Percentiles rank a stretch among this genome's conserved stretches.
Evolutionary conservation across 2,113 vertebrate species (phyloP).

Genomic region (Megaleporinus macrocephalus): DNA sequence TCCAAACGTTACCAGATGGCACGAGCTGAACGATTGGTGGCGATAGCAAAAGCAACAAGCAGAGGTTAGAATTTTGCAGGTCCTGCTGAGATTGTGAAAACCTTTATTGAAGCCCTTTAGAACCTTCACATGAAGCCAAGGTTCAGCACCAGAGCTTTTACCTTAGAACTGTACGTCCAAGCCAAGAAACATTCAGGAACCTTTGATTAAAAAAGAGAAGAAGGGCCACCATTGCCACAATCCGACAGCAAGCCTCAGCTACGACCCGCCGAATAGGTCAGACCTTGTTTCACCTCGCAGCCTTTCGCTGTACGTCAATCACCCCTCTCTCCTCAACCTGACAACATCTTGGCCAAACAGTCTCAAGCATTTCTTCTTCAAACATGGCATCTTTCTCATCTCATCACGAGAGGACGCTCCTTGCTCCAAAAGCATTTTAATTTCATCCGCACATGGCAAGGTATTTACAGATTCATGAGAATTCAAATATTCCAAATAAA

Average conservation of each 20-base stretch:
- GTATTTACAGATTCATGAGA: constrained; percentile 80
- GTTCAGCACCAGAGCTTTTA: neutral
- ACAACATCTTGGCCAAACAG: constrained; percentile 45
- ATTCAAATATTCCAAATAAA: constrained; percentile 82
- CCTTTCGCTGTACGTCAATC: constrained; percentile 13
- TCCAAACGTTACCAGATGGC: no score
- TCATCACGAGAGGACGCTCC: constrained; percentile 48
- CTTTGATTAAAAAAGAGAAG: neutral
- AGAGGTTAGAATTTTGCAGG: no score
- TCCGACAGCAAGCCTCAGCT: neutral
- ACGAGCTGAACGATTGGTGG: no score
- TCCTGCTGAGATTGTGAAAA: no score
- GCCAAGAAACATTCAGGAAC: no score
- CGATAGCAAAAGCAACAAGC: no score
- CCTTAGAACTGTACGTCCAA: neutral
- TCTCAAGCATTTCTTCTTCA: constrained; percentile 36
- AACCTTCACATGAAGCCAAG: no score
- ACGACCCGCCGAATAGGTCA: constrained; percentile 8
- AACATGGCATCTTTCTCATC: constrained; percentile 42
- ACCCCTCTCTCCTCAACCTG: constrained; percentile 22
- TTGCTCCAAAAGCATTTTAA: constrained; percentile 55
- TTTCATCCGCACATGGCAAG: constrained; percentile 60
- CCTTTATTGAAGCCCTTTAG: no score
- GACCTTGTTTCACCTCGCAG: constrained; percentile 11
- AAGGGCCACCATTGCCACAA: neutral